These are phyloP conservation scores for Calliopsis andreniformis DNA, from an alignment of 1,140 invertebrate species.

Conservation along the genomic window DNA sequence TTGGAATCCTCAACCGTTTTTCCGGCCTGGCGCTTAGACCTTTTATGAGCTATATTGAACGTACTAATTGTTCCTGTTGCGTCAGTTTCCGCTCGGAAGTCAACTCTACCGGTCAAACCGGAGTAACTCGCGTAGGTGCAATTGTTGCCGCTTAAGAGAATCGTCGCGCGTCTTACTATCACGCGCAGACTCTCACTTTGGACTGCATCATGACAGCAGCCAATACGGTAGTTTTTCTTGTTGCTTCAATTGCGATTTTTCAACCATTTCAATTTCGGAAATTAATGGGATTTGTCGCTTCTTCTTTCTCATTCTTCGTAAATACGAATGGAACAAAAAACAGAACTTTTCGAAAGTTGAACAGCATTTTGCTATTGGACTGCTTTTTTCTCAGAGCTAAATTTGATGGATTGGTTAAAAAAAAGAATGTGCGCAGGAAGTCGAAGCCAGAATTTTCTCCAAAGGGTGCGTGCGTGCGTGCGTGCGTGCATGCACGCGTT, in stretches of 20 bases:
- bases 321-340: too few relatives aligned
- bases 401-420: neutral
- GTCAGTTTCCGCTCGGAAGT: slow-evolving; percentile 54
- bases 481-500: too few relatives aligned
- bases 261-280: too few relatives aligned
- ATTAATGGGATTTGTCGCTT: too few relatives aligned
- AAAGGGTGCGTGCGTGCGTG: slow-evolving; percentile 23
- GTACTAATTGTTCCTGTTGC: slow-evolving; percentile 56
- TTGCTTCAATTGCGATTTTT: too few relatives aligned
- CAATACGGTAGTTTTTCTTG: too few relatives aligned
- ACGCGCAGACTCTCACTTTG: too few relatives aligned
- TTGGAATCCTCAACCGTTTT: slow-evolving; percentile 21
- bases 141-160: slow-evolving; percentile 17
- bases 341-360: too few relatives aligned
- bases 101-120: slow-evolving; percentile 17
- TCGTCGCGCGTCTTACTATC: neutral
- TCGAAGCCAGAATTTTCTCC: slow-evolving; percentile 37
- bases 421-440: slow-evolving; percentile 11
- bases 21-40: neutral
- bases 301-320: too few relatives aligned
- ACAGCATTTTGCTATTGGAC: too few relatives aligned
- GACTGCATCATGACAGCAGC: too few relatives aligned
- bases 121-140: slow-evolving; percentile 15
- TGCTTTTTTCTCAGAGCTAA: neutral
- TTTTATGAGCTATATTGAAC: slow-evolving; percentile 44